phyloP scores from a whole-genome alignment of 2,888 invertebrate genomes.

The Trichacis sp. region DNA sequence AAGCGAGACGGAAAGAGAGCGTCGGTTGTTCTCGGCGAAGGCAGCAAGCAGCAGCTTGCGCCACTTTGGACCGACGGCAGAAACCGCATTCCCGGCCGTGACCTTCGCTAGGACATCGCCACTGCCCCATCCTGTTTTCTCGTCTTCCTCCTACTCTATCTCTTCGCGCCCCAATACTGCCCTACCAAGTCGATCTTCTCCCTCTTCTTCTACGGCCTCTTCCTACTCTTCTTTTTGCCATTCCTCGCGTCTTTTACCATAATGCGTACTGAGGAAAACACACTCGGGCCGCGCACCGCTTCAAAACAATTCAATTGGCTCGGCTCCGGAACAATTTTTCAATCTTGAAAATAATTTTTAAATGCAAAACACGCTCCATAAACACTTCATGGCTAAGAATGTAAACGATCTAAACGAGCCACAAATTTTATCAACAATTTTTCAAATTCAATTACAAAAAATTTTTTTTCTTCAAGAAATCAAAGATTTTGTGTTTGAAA shows the following conservation, averaged over 20 bases:
- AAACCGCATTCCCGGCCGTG: conserved; percentile 69
- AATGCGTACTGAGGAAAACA: conserved; percentile 12
- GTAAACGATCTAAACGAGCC: no score
- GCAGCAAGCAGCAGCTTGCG: no score
- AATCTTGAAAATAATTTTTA: no score
- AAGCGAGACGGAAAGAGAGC: conserved; percentile 21
- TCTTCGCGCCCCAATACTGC: conserved; percentile 7
- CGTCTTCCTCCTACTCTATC: background rate
- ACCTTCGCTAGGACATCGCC: conserved; percentile 70
- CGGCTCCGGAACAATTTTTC: no score
- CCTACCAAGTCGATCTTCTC: conserved; percentile 20
- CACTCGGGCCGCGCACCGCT: no score
- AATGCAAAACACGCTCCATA: no score
- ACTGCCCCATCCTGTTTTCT: conserved; percentile 55
- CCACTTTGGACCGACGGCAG: conserved; percentile 64
- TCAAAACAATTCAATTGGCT: no score
- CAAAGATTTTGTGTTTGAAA: no score
- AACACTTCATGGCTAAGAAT: no score
- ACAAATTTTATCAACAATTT: no score
- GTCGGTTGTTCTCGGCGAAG: conserved; percentile 48
- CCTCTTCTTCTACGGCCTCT: conserved; percentile 17
- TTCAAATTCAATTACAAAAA: no score
- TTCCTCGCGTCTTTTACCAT: conserved; percentile 19
- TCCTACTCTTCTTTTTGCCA: conserved; percentile 4
- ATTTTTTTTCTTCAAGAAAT: no score